Evolutionary conservation across 2,888 invertebrate species (phyloP), one percentile per base, ranked within the genome.

Genomic region (Ophion obscuratus): DNA sequence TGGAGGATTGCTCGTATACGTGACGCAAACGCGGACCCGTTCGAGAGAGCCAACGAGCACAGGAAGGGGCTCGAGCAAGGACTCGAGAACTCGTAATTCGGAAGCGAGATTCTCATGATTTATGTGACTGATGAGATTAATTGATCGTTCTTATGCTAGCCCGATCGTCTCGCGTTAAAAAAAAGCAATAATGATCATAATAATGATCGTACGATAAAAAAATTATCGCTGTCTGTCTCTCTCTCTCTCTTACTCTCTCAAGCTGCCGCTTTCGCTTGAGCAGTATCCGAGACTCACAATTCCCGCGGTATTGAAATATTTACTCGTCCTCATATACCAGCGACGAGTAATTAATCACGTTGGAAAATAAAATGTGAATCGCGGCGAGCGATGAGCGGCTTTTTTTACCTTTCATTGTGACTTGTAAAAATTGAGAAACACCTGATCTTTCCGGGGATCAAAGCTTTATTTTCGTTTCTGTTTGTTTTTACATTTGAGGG

Each of bases 31-130:
- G 20, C 53, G 17, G 66, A 9, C 75, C 64, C 9, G 64, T 68
- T 68, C 44, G 36, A 24, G 67, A 20, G 27, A 68, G 5, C 53
- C 14, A 11, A 3, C 47, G 47, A 47, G 47, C 10, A 2, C 1
- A 17, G 53, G 17, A 5, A 14, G 17, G 24, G 47, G 27, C 20
- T 17, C 14, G 64, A 20, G 53, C 6, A 57, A n/a, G 57, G n/a
- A 10, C 14, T 57, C 24, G 78, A 47, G 57, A 59, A 53, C 64
- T 71, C 82, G 82, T 82, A 82, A 77, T 77, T 77, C 76, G 82
- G 82, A 64, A 77, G 64, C 76, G 64, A 20, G 70, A 36, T 47
- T 67, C 74, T 57, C 47, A 71, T 70, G 70, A 82, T 76, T 81
- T 57, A 75, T 81, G 44, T 17, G 59, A 27, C 62, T 62, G 74